Percentiles rank a stretch among this genome's conserved stretches.
Conservation (phyloP, 2,113 vertebrate genomes). For the Nanorana parkeri region DNA sequence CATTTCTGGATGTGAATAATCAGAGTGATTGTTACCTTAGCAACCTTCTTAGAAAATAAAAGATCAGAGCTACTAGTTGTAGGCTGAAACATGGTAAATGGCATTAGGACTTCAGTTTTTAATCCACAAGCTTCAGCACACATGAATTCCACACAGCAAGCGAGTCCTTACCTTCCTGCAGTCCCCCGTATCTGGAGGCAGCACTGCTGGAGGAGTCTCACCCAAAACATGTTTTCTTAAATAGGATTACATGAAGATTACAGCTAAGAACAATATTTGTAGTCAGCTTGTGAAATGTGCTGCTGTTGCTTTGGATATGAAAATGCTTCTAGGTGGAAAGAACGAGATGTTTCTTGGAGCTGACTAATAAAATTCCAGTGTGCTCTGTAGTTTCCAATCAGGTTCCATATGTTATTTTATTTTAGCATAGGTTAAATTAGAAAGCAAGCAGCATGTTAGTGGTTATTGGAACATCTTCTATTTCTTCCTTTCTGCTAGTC, state of each 20-base stretch:
- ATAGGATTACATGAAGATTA: conserved; percentile 44
- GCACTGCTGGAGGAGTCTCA: conserved; percentile 18
- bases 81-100: not conserved
- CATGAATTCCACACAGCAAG: not conserved
- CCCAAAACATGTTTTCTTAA: conserved; percentile 25
- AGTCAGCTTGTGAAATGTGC: conserved; percentile 35
- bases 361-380: too few species aligned
- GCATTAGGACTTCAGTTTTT: not conserved
- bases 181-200: not conserved
- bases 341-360: not conserved
- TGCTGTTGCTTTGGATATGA: conserved; percentile 7
- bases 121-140: not conserved
- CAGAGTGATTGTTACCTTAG: too few species aligned
- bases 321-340: not conserved
- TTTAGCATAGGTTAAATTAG: not conserved
- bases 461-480: too few species aligned
- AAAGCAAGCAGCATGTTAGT: too few species aligned
- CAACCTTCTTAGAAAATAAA: too few species aligned
- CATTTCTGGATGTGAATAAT: too few species aligned
- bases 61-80: not conserved
- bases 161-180: conserved; percentile 7
- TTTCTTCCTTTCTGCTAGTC: too few species aligned
- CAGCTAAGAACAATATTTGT: conserved; percentile 42
- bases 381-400: too few species aligned
- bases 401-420: not conserved